Percentiles rank a stretch among this genome's conserved stretches.
These are phyloP conservation scores for Cheirogaleus major DNA, from an alignment of 2,797 vertebrate genomes.

Conservation along the genomic window DNA sequence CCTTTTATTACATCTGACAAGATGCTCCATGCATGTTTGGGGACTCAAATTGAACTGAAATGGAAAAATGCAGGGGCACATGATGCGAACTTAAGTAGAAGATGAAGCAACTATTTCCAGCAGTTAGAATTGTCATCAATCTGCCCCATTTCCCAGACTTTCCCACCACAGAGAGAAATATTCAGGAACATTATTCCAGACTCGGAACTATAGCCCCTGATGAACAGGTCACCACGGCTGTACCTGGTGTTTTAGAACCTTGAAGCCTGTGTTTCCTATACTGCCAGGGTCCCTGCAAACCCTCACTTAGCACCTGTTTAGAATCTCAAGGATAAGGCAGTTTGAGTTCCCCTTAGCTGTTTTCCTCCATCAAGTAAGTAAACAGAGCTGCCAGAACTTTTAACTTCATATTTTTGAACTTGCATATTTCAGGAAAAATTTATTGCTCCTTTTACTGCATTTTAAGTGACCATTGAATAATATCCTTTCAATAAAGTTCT, in stretches of 20 bases:
- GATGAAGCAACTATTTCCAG: not conserved
- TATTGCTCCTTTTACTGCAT: not conserved
- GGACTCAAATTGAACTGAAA: not conserved
- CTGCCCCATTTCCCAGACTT: not conserved
- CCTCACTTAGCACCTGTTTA: not conserved
- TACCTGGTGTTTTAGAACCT: conserved; percentile 23
- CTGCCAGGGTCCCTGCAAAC: conserved; percentile 19
- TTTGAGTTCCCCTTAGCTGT: conserved; percentile 24
- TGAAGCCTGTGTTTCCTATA: not conserved
- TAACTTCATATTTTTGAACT: not conserved
- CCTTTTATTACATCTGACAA: not conserved
- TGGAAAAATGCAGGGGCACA: not conserved
- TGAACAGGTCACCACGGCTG: accelerated
- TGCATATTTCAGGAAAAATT: conserved; percentile 48
- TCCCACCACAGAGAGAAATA: not conserved
- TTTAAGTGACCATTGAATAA: conserved; percentile 48
- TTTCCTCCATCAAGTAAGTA: not conserved
- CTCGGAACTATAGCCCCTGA: not conserved
- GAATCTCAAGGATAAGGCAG: conserved; percentile 40
- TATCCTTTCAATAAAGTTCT: conserved; percentile 44
- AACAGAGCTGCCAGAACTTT: conserved; percentile 50
- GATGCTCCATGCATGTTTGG: not conserved
- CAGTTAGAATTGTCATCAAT: not conserved
- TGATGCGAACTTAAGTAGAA: not conserved
- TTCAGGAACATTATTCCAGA: not conserved